Conservation (phyloP, 2,888 invertebrate genomes). For the Bellardia bayeri region DNA sequence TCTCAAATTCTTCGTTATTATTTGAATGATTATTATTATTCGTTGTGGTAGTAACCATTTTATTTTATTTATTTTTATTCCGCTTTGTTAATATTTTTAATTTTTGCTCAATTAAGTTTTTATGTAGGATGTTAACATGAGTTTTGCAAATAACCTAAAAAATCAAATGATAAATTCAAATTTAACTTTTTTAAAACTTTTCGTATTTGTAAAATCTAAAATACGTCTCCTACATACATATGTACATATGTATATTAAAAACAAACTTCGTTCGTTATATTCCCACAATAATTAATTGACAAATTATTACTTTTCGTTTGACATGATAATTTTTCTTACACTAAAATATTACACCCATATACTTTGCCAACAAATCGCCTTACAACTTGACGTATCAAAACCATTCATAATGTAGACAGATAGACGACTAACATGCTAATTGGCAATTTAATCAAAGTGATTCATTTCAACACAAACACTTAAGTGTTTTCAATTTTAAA, state of each 20-base stretch:
- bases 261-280: background rate
- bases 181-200: too few relatives aligned
- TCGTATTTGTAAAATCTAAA: too few relatives aligned
- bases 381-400: conserved; percentile 19
- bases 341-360: conserved; percentile 24
- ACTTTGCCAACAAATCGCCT: conserved; percentile 31
- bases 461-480: conserved; percentile 46
- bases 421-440: conserved; percentile 50
- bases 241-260: too few relatives aligned
- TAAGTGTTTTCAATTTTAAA: conserved; percentile 41
- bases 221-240: too few relatives aligned
- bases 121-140: conserved; percentile 23
- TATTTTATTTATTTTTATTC: conserved; percentile 27
- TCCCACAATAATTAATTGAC: background rate
- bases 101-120: background rate
- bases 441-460: conserved; percentile 60
- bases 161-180: background rate
- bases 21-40: conserved; percentile 79
- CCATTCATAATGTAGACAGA: conserved; percentile 21
- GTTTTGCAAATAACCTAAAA: conserved; percentile 24
- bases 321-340: background rate
- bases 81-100: conserved; percentile 1
- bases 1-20: conserved; percentile 81
- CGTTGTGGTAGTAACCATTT: conserved; percentile 78
- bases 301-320: background rate